Base-by-base conservation (phyloP, 2,888 invertebrate species). In the Lymantria dispar region DNA sequence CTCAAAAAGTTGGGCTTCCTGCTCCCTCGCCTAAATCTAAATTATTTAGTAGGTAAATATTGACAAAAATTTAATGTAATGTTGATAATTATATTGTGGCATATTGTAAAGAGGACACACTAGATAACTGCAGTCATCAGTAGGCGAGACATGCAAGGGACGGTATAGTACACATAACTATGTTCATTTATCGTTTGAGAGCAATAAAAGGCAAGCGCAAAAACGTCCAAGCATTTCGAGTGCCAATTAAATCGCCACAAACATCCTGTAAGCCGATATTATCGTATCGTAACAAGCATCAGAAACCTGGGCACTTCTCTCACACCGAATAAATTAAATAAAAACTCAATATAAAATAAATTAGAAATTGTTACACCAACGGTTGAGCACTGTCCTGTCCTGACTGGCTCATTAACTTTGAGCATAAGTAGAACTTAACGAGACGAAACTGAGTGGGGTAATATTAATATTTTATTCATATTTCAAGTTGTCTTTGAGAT, bases 191-290 rank as follows among this genome's bases (percentile, higher is more conserved):
- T 76, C 74, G 76, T 76, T 76, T 78, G 76, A 68, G 74, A 71
- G 74, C 79, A 85, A 83, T 83, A 86, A 86, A 80, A 79, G 74
- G 73, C 70, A 72, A 73, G 70, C 74, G 75, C 78, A 81, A 80
- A 82, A 83, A 78, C 78, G 75, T 74, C 74, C 72, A 70, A 76
- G 80, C 80, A 85, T 83, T 83, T 79, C 81, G 80, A 80, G 81
- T 85, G 88, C 90, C 90, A 91, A 91, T 91, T 91, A 91, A 89
- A 87, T 76, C 75, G 75, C 73, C 76, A 76, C 83, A 81, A 87
- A 90, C 90, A 90, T 81, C 84, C 88, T 90, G 88, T 90, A 89
- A 83, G 83, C 76, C 78, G 72, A 88, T 84, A 89, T 90, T 87
- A 89, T 88, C 85, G 85, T 87, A 89, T 89, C 88, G 83, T 74